Percentiles rank a stretch among this genome's conserved stretches.
Conservation (phyloP, 1,140 invertebrate genomes). For the Magallana gigas region DNA sequence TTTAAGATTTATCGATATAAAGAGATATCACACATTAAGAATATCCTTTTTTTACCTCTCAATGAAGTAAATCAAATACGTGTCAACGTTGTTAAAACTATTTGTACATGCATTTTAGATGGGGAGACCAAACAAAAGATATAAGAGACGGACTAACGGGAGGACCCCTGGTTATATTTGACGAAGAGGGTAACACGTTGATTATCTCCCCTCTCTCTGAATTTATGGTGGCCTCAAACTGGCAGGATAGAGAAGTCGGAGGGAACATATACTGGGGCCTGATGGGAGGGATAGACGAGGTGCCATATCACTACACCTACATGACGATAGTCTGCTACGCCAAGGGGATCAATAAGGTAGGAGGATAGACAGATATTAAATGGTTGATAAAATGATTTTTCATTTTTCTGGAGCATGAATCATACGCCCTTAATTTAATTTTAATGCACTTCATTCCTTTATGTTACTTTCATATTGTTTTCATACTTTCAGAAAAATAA, state of each 20-base stretch:
- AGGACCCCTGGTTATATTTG: constrained; percentile 69
- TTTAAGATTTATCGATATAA: too few species aligned
- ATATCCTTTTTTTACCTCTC: too few species aligned
- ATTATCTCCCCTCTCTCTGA: constrained; percentile 65
- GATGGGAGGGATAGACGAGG: constrained; percentile 68
- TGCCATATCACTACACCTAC: constrained; percentile 65
- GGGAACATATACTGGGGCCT: constrained; percentile 65
- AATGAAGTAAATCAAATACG: too few species aligned
- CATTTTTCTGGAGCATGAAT: too few species aligned
- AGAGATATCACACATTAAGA: too few species aligned
- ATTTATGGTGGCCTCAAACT: constrained; percentile 63
- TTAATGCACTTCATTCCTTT: too few species aligned
- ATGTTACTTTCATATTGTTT: too few species aligned
- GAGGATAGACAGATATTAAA: too few species aligned
- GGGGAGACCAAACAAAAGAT: not conserved
- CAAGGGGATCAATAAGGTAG: constrained; percentile 70
- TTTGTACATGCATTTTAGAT: not conserved
- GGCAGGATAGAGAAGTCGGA: not conserved
- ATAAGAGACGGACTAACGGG: constrained; percentile 33
- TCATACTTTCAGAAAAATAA: too few species aligned
- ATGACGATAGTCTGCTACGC: constrained; percentile 64
- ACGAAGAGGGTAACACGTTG: constrained; percentile 59
- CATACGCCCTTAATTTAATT: too few species aligned
- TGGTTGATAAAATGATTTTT: too few species aligned
- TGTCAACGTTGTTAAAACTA: not conserved